phyloP scores from a whole-genome alignment of 2,113 vertebrate genomes.

The Hyperopisus bebe region DNA sequence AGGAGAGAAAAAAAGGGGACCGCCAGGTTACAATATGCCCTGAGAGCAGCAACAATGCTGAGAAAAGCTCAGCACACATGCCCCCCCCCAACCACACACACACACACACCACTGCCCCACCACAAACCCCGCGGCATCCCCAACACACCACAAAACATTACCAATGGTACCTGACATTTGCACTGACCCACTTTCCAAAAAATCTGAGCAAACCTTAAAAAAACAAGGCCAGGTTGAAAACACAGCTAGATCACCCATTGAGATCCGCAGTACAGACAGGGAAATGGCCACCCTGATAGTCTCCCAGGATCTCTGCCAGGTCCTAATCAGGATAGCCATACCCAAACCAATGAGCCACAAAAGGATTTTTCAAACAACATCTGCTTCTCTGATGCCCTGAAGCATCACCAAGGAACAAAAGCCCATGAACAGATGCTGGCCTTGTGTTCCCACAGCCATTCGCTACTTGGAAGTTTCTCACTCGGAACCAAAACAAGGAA shows the following conservation, averaged over 20 bases:
- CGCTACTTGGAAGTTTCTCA: not conserved
- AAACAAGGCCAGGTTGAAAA: not conserved
- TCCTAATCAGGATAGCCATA: not conserved
- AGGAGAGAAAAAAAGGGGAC: constrained; percentile 16
- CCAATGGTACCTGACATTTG: not conserved
- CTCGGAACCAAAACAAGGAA: not conserved
- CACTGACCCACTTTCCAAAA: not conserved
- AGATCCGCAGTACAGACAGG: not conserved
- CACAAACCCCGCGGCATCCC: not conserved
- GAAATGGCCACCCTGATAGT: not conserved
- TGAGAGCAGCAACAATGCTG: not conserved
- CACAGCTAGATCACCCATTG: not conserved
- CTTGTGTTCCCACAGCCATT: not conserved
- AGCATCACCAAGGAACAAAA: not conserved
- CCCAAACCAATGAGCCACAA: not conserved
- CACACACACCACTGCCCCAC: not conserved
- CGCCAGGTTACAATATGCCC: not conserved
- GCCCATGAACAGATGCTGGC: not conserved
- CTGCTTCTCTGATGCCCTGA: not conserved
- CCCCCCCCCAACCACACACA: not conserved
- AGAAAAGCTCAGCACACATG: not conserved
- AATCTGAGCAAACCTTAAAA: not conserved
- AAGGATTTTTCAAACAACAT: not conserved
- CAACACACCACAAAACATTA: not conserved
- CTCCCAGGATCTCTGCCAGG: not conserved